These are phyloP conservation scores for Metopia argyrocephala DNA, from an alignment of 2,888 invertebrate species.

Conservation along the genomic window DNA sequence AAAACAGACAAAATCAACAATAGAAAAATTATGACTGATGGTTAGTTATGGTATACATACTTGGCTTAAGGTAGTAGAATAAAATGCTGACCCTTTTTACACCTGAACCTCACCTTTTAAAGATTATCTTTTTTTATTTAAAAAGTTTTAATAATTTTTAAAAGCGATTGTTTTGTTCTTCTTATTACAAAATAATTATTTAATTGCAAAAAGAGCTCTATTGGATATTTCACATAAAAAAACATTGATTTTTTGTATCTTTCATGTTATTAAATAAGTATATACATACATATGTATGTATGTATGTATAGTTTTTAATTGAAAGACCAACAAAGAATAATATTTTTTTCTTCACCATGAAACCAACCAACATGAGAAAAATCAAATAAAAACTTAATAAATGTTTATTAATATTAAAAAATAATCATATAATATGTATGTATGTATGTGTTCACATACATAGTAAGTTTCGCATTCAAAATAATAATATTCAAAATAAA, in stretches of 20 bases:
- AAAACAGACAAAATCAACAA: not conserved
- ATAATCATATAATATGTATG: not conserved
- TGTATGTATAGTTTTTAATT: no score
- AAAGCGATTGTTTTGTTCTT: no score
- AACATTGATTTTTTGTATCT: no score
- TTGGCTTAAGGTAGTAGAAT: not conserved
- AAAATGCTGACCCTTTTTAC: constrained; percentile 26
- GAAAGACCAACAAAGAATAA: no score
- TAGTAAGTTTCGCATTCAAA: not conserved
- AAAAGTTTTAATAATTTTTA: not conserved
- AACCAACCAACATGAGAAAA: no score
- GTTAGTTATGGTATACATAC: no score
- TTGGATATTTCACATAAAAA: not conserved
- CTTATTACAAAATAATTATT: no score
- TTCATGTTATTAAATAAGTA: no score
- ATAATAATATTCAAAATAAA: not conserved
- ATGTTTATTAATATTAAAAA: no score
- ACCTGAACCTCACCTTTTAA: constrained; percentile 32
- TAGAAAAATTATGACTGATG: not conserved
- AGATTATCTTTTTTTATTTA: not conserved
- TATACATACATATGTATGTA: no score
- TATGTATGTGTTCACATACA: constrained; percentile 5
- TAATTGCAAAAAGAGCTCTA: not conserved
- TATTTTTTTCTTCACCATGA: no score
- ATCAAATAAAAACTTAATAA: no score